A percentile compares a stretch with the other conserved stretches of the same genome.
Evolutionary conservation across 1,140 invertebrate genomes (phyloP).

Genomic region (Penaeus vannamei): DNA sequence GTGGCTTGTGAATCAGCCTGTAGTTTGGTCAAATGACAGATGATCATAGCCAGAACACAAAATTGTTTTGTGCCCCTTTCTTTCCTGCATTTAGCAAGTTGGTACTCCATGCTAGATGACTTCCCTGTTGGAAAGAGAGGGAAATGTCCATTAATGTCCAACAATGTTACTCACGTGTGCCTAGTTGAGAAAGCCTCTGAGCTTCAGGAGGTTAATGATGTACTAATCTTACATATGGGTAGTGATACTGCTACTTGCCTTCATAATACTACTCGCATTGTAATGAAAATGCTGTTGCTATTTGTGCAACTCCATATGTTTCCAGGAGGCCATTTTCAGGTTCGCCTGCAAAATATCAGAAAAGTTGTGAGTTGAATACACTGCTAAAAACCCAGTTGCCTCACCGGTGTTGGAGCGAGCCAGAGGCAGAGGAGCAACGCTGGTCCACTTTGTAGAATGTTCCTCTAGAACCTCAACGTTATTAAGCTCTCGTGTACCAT

Average conservation of each 20-base stretch:
- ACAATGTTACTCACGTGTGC: constrained; percentile 42
- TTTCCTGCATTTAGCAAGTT: constrained; percentile 59
- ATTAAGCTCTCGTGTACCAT: constrained; percentile 82
- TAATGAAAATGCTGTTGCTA: constrained; percentile 9
- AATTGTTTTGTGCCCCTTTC: constrained; percentile 61
- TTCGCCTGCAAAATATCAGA: constrained; percentile 65
- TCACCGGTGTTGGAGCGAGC: constrained; percentile 80
- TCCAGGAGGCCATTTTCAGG: constrained; percentile 45
- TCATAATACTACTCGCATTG: constrained; percentile 54
- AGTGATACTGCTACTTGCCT: constrained; percentile 55
- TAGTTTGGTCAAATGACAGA: constrained; percentile 60
- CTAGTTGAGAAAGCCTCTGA: constrained; percentile 48
- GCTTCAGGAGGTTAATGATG: constrained; percentile 52
- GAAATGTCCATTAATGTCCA: constrained; percentile 54
- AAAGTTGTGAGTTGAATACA: constrained; percentile 48
- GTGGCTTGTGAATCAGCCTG: constrained; percentile 61
- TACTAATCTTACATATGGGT: constrained; percentile 37
- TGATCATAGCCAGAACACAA: constrained; percentile 58
- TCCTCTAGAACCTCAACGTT: constrained; percentile 78
- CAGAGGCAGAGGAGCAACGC: constrained; percentile 77
- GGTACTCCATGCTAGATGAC: constrained; percentile 46
- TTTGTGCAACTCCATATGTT: constrained; percentile 4
- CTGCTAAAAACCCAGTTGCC: constrained; percentile 41
- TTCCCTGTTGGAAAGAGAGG: constrained; percentile 57
- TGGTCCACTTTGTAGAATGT: constrained; percentile 76